Evolutionary conservation across 2,888 invertebrate species (phyloP).

Genomic region (Masnerella sp.): DNA sequence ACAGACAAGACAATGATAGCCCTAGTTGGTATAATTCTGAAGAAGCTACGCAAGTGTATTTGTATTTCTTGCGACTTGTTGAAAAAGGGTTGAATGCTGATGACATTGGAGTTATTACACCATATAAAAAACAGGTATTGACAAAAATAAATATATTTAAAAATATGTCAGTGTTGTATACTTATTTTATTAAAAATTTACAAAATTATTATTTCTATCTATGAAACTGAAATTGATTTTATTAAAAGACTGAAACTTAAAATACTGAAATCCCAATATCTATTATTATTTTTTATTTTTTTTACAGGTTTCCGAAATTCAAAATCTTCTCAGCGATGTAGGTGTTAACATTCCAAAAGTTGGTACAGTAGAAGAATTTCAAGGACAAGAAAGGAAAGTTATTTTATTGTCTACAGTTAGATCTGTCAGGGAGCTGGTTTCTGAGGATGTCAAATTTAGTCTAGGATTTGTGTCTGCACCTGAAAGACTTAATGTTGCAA

Average conservation of each 20-base stretch:
- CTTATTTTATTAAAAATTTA: too few species aligned
- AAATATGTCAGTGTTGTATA: too few species aligned
- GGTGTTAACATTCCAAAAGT: constrained; percentile 82
- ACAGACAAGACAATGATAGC: constrained; percentile 85
- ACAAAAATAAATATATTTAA: background rate
- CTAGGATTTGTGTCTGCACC: constrained; percentile 87
- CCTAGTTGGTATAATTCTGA: constrained; percentile 94
- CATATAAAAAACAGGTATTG: constrained; percentile 92
- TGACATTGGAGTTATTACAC: constrained; percentile 94
- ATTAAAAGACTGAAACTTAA: too few species aligned
- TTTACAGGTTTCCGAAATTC: constrained; percentile 82
- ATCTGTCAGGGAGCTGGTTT: constrained; percentile 77
- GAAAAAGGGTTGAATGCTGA: constrained; percentile 81
- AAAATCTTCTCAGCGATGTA: constrained; percentile 79
- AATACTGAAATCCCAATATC: too few species aligned
- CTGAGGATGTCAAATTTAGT: constrained; percentile 79
- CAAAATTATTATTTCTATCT: too few species aligned
- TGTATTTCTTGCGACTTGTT: constrained; percentile 83
- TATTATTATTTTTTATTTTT: constrained; percentile 19
- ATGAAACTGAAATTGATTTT: too few species aligned
- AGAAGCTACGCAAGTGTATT: constrained; percentile 85
- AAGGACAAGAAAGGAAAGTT: constrained; percentile 87
- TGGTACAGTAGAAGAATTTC: constrained; percentile 91
- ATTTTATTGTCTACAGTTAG: constrained; percentile 87
- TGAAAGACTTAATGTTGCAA: constrained; percentile 92